Base-by-base conservation (phyloP, 1,140 invertebrate species). In the Hirudo medicinalis region DNA sequence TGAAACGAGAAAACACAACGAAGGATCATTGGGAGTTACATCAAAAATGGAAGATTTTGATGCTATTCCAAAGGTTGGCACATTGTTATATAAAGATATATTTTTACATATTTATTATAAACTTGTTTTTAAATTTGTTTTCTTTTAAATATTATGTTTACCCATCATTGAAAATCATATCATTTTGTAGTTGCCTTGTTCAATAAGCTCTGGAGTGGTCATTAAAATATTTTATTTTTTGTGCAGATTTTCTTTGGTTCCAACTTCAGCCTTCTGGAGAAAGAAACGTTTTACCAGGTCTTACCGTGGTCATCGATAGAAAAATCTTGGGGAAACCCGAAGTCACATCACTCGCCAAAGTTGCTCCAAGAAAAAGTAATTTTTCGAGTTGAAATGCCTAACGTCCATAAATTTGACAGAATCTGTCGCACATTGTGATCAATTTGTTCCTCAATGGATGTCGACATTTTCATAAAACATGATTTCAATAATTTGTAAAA, bases 201-300 rank as follows among this genome's bases (percentile, higher is more conserved):
- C 1, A 15, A 13, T 73, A 55, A 17, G 73, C 32, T 54, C 32
- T 11, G 67, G 57, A 36, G 54, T 72, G 11, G 70, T 55, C 57
- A 54, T 71, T 54, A 43, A 67, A 67, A 54, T 55, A 54, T 69
- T 63, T 74, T 75, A 67, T 72, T 71, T 67, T 70, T 63, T 74
- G 81, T 80, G 32, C 77, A 86, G 81, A 89, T 95, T 77, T 97
- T 95, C 84, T 86, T 94, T 77, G 87, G 89, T 78, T 86, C 88
- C 9, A 86, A 87, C 72, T 89, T 97, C 80, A 87, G 88, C 78
- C 84, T 97, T 57, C 90, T 89, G 76, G 87, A 92, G 78, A 84
- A 86, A 55, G 86, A 88, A 72, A 90, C 90, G 74, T 97, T 97
- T 80, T 87, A 88, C 75, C 86, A 88, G 75, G 90, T 97, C n/a